These are phyloP conservation scores for Tromatobia lineatoria DNA, from an alignment of 2,888 invertebrate species.

Conservation along the genomic window DNA sequence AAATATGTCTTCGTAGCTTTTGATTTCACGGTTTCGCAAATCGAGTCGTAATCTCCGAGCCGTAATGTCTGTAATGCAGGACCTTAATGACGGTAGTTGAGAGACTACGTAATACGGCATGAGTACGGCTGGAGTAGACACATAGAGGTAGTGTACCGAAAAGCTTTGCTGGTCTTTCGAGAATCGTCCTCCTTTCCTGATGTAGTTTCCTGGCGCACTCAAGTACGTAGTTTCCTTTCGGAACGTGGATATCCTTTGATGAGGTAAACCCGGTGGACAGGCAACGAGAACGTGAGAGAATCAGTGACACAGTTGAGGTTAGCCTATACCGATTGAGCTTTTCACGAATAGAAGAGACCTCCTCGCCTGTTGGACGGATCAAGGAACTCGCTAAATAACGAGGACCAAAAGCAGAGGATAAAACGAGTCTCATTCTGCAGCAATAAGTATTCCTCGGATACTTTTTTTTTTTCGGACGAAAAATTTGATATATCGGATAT, in stretches of 20 bases:
- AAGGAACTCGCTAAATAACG: constrained; percentile 45
- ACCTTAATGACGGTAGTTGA: constrained; percentile 50
- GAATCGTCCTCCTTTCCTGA: background rate
- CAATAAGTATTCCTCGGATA: background rate
- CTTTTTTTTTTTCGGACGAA: too few relatives aligned
- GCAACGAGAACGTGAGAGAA: background rate
- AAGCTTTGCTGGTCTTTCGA: constrained; percentile 13
- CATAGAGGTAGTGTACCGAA: constrained; percentile 1
- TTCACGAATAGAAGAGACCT: constrained; percentile 26
- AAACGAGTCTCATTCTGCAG: background rate
- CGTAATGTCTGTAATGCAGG: constrained; percentile 17
- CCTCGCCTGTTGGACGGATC: background rate
- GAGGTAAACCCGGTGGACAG: constrained; percentile 4
- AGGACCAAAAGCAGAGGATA: background rate
- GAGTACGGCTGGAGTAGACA: background rate
- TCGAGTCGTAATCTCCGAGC: constrained; percentile 17
- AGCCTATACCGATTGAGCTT: background rate
- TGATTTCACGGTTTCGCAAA: constrained; percentile 28
- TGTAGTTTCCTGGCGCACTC: constrained; percentile 9
- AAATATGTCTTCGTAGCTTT: constrained; percentile 25
- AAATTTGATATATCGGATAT: too few relatives aligned
- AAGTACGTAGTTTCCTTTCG: background rate
- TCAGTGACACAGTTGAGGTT: background rate
- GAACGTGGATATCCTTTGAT: background rate
- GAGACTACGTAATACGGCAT: background rate